Evolutionary conservation across 2,888 invertebrate genomes (phyloP), one percentile per base, ranked within the genome.

Genomic region (Halictus ligatus): DNA sequence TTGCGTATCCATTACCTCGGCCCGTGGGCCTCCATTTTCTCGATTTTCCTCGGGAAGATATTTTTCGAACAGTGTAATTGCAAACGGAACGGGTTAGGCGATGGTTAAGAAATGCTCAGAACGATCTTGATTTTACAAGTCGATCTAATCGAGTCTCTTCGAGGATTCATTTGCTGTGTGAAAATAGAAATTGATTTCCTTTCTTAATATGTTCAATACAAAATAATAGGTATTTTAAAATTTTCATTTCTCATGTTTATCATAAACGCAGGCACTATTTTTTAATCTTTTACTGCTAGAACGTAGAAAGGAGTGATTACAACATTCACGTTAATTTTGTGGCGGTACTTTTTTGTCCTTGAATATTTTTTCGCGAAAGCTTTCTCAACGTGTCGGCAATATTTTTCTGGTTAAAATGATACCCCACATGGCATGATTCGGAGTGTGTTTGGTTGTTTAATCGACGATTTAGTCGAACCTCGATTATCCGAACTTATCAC

Each of bases 1-100:
- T 75, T 64, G 48, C 75, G 43, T 82, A 71, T 69, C 82, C 46
- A 78, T 60, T 77, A 15, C 64, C 67, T 43, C 71, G n/a, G 10
- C 18, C 72, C 64, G 7, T 29, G 15, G 48, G 29, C 10, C 46
- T 25, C n/a, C 25, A 46, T 46, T 46, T 46, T 15, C 46, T 72
- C 46, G 25, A 6, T 46, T 72, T 46, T 71, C 43, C 43, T 21
- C 43, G 1, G 64, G 64, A 15, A 64, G 29, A 29, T 29, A 64
- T 64, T 64, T 64, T 64, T 64, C 64, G 64, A 64, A 15, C 64
- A 15, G 15, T 29, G 12, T 15, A 64, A 64, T 64, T 64, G 25
- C 60, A 64, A 64, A 29, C 29, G 60, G 15, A 25, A 29, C 15
- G 25, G 29, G 29, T 60, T 13, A n/a, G 60, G 1, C 13, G 13